Evolutionary conservation across 2,888 invertebrate genomes (phyloP), one percentile per base, ranked within the genome.

Genomic region (Chrysolina oricalcia): DNA sequence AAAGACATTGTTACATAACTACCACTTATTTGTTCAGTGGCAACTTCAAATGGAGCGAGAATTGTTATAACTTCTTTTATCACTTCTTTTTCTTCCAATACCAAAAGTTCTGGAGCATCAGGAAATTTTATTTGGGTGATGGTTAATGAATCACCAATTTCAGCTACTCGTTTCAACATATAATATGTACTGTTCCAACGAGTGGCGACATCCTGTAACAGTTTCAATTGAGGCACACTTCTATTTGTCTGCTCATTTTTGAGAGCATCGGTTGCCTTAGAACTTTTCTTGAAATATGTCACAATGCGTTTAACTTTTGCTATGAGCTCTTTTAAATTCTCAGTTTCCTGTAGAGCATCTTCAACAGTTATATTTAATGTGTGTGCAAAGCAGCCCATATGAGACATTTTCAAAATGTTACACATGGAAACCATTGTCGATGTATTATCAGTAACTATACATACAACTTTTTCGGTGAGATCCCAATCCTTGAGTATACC

Each of bases 81-180:
- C 8, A 65, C 65, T 43, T 65, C 65, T 40, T 65, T 65, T 19
- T 43, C 46, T 65, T 65, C 41, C 43, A 65, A 35, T 43, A 40
- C 27, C 40, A 41, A 41, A 65, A 65, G 27, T 40, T 65, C 35
- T 65, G 65, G 46, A 40, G n/a, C 21, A 35, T 65, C 65, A 6
- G 65, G 19, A 65, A 65, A 35, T 27, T 65, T 65, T n/a, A 65
- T 19, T 40, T 65, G 65, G 21, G 65, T 40, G 40, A 65, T 27
- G 35, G 65, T 65, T 65, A 65, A 65, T 35, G 65, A 65, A 65
- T 65, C 65, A 35, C 65, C 65, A 65, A 65, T 65, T 40, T 65
- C 65, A 35, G 21, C 40, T 41, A 65, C 35, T 8, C 65, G 43
- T 40, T 65, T 65, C 27, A 65, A 41, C 65, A 65, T 43, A 65